These are phyloP conservation scores for Florisuga fusca DNA, from an alignment of 2,797 vertebrate species.

Conservation along the genomic window DNA sequence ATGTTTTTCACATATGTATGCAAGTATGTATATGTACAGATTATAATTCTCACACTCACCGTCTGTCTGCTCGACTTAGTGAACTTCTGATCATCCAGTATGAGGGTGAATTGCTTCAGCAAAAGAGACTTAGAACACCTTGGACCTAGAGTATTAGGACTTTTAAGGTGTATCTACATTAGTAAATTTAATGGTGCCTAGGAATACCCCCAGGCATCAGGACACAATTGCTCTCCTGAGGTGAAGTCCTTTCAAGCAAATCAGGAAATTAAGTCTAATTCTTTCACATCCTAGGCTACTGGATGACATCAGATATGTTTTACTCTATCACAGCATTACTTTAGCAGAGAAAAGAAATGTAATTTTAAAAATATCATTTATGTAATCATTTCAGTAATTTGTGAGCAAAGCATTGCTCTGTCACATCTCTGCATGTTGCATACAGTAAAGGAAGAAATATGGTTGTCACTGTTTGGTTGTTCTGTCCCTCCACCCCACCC, in stretches of 20 bases:
- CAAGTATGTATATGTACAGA: neutral
- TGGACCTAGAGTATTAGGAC: neutral
- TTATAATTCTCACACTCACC: neutral
- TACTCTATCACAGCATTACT: neutral
- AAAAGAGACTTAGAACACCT: neutral
- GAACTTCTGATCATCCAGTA: neutral
- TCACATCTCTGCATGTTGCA: neutral
- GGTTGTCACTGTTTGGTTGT: neutral
- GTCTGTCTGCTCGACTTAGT: neutral
- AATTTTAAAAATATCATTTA: neutral
- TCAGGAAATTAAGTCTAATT: neutral
- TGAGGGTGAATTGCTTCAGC: neutral
- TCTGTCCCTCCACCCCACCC: too few species aligned
- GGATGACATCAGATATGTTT: neutral
- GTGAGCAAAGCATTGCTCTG: neutral
- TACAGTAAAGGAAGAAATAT: neutral
- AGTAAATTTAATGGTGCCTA: neutral
- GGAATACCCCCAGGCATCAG: neutral
- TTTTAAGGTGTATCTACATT: neutral
- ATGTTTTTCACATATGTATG: neutral
- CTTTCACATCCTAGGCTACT: neutral
- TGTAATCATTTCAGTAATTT: neutral
- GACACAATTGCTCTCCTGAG: neutral
- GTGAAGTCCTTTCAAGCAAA: neutral
- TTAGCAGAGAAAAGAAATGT: neutral